These are phyloP conservation scores for Cantharis flavilabris DNA, from an alignment of 2,888 invertebrate genomes.

Conservation along the genomic window DNA sequence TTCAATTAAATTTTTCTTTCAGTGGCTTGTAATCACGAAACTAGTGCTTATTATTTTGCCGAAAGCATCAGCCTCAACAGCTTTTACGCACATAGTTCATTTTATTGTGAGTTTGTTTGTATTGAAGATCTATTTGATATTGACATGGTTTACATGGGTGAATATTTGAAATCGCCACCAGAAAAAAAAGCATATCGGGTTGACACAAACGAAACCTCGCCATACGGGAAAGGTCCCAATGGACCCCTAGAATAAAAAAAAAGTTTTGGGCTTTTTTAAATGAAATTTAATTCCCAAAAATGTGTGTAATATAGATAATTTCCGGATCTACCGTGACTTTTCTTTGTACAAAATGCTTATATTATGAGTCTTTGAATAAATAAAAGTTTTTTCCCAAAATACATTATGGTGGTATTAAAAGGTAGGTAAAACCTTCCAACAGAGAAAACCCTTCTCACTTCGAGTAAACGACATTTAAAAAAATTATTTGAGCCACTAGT, in stretches of 20 bases:
- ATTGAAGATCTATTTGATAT: background rate
- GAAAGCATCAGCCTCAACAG: background rate
- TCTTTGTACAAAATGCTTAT: no score
- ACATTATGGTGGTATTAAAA: no score
- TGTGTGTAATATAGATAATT: no score
- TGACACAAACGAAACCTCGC: background rate
- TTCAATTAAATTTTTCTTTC: background rate
- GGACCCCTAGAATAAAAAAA: background rate
- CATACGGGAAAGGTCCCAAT: background rate
- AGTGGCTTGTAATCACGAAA: conserved; percentile 1
- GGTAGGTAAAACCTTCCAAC: no score
- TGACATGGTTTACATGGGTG: background rate
- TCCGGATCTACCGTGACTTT: no score
- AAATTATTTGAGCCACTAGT: no score
- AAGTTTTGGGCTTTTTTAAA: no score
- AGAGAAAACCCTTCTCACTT: no score
- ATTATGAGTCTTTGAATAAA: no score
- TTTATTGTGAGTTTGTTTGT: background rate
- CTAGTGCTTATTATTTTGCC: background rate
- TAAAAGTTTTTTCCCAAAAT: no score
- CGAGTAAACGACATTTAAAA: no score
- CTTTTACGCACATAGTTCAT: background rate
- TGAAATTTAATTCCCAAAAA: no score
- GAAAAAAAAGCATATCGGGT: background rate
- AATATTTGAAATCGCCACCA: background rate